phyloP scores from a whole-genome alignment of 2,797 vertebrate species.

The Ctenosaura bakeri region DNA sequence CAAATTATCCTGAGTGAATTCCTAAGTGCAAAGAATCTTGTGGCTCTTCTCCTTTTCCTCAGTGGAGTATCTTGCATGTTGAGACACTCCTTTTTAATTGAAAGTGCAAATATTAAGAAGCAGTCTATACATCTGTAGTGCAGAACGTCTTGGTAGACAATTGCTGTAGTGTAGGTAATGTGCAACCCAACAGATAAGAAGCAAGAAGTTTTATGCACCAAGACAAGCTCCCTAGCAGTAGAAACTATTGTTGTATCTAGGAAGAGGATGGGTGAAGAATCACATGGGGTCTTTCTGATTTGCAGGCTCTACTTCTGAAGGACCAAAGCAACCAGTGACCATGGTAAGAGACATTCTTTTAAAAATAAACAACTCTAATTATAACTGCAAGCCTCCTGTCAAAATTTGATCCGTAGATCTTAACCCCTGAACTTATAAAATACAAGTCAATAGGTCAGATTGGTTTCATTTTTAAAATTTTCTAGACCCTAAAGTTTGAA shows the following conservation, averaged over 20 bases:
- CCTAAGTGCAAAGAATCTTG: too few relatives aligned
- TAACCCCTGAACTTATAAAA: not conserved
- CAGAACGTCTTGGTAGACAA: not conserved
- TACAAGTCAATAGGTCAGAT: too few relatives aligned
- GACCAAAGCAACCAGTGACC: not conserved
- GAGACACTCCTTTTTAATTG: too few relatives aligned
- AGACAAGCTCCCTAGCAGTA: not conserved
- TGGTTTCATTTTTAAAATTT: not conserved
- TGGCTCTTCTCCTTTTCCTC: too few relatives aligned
- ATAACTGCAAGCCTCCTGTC: too few relatives aligned
- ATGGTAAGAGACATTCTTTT: not conserved
- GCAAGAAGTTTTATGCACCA: not conserved
- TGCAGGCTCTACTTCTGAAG: not conserved
- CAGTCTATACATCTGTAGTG: not conserved
- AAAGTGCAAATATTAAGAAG: too few relatives aligned
- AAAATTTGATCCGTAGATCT: not conserved
- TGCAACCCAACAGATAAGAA: not conserved
- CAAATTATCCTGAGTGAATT: too few relatives aligned
- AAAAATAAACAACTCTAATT: not conserved
- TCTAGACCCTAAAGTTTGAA: not conserved
- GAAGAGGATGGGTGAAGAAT: not conserved
- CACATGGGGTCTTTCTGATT: not conserved
- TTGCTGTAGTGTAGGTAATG: not conserved
- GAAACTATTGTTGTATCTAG: not conserved
- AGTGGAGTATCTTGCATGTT: too few relatives aligned